These are phyloP conservation scores for Pandion haliaetus DNA, from an alignment of 2,113 vertebrate species.

Conservation along the genomic window DNA sequence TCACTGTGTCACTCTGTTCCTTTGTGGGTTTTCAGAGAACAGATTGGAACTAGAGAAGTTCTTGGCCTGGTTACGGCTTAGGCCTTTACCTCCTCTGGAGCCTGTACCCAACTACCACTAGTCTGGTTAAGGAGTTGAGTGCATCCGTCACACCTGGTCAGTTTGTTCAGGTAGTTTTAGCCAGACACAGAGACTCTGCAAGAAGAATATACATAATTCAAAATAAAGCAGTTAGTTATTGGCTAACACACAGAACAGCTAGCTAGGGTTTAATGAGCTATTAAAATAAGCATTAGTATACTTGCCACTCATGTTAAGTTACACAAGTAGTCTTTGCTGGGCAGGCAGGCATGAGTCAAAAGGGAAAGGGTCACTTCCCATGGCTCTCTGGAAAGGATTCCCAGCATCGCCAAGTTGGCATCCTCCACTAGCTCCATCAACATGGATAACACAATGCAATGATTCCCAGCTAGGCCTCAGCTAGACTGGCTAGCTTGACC, in stretches of 20 bases:
- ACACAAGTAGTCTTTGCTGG: background rate
- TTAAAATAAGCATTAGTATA: background rate
- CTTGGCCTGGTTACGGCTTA: background rate
- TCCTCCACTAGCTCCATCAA: background rate
- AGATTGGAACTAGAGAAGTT: background rate
- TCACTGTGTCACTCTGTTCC: background rate
- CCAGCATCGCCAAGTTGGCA: background rate
- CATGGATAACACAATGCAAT: background rate
- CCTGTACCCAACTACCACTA: background rate
- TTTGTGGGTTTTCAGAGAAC: background rate
- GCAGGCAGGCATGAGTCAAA: background rate
- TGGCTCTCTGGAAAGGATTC: background rate
- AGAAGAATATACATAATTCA: background rate
- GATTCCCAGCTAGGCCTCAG: background rate
- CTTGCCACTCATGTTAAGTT: background rate
- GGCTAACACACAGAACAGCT: background rate
- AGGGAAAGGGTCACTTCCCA: background rate
- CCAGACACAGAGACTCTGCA: background rate
- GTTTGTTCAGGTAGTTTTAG: background rate
- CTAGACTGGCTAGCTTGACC: background rate
- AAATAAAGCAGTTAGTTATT: background rate
- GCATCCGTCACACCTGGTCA: background rate
- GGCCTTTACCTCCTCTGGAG: background rate
- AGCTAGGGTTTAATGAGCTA: background rate
- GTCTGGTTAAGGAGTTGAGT: background rate